phyloP scores from a whole-genome alignment of 2,113 vertebrate species.

The Charina bottae region DNA sequence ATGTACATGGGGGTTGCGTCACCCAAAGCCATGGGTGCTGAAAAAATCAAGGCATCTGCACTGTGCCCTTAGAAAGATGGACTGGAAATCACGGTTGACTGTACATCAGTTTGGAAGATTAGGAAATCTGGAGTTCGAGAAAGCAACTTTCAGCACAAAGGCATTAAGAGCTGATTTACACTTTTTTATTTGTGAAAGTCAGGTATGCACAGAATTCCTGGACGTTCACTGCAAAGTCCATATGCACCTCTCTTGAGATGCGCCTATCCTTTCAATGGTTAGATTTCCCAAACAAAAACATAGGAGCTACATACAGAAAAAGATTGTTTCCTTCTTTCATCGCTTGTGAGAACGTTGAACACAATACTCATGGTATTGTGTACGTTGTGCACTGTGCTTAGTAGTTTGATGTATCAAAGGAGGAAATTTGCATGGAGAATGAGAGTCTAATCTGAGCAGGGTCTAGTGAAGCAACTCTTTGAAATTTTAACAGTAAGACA shows the following conservation, averaged over 20 bases:
- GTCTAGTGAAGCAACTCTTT: background rate
- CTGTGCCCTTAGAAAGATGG: background rate
- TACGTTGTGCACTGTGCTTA: background rate
- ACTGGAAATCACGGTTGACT: constrained; percentile 4
- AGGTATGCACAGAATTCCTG: background rate
- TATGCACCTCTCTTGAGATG: too few relatives aligned
- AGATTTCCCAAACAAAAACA: background rate
- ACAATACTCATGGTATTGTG: background rate
- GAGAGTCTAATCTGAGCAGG: background rate
- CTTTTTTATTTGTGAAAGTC: background rate
- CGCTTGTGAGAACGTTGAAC: background rate
- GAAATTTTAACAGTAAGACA: background rate
- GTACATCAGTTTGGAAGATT: background rate
- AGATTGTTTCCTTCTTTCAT: background rate
- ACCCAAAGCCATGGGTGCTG: constrained; percentile 25
- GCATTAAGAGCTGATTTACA: background rate
- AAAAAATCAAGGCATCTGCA: constrained; percentile 47
- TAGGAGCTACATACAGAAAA: background rate
- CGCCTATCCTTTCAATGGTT: background rate
- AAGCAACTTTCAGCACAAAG: constrained; percentile 20
- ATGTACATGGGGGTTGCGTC: constrained; percentile 41
- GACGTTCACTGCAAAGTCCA: background rate
- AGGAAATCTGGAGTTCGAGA: background rate
- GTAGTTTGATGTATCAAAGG: background rate
- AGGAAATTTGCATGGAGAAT: background rate